Evolutionary conservation across 2,888 invertebrate genomes (phyloP).

Genomic region (Spicauda simplicius): DNA sequence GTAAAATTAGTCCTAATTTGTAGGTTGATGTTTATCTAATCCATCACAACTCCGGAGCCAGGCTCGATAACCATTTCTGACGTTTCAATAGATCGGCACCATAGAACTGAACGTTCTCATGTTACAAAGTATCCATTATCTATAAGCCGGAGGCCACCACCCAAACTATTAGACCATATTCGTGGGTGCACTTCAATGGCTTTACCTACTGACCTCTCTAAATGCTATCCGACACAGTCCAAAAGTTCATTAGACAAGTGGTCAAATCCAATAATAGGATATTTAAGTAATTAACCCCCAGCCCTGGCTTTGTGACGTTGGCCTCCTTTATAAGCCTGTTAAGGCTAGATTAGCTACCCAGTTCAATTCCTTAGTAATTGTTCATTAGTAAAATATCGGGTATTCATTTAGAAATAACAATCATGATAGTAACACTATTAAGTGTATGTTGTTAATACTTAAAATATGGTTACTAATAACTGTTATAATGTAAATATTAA

Average conservation of each 20-base stretch:
- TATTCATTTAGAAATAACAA: no score
- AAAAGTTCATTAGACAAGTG: conserved; percentile 78
- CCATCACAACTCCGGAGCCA: no score
- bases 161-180: conserved; percentile 75
- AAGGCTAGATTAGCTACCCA: conserved; percentile 12
- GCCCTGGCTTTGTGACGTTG: conserved; percentile 33
- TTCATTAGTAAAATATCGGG: neutral
- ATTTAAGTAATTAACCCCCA: conserved; percentile 58
- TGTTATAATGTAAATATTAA: no score
- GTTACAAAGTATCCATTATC: conserved; percentile 74
- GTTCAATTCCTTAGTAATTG: conserved; percentile 5
- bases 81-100: neutral
- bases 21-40: no score
- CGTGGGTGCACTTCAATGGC: conserved; percentile 79
- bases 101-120: conserved; percentile 67
- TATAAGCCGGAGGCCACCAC: conserved; percentile 69
- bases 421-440: no score
- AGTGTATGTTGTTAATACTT: no score
- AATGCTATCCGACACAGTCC: conserved; percentile 71
- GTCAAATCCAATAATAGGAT: conserved; percentile 75
- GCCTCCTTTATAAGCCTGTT: conserved; percentile 22
- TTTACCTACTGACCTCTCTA: conserved; percentile 76
- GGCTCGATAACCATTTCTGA: neutral
- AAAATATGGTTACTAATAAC: no score
- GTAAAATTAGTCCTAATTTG: no score